Base-by-base conservation (phyloP, 2,113 vertebrate species). In the Bufo gargarizans region DNA sequence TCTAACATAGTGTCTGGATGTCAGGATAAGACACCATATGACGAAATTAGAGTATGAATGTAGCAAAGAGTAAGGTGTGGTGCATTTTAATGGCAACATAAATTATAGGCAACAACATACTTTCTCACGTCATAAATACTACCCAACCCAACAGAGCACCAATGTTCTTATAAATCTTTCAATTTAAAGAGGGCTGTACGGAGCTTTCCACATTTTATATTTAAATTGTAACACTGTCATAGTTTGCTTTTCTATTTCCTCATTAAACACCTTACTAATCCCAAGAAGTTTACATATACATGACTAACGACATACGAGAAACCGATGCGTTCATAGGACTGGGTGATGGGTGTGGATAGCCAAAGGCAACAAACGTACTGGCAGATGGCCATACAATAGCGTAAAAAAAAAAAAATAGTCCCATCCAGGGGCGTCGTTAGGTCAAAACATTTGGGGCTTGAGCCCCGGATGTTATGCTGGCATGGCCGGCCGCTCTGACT, bases 11-110 rank as follows among this genome's bases (percentile, higher is more conserved):
- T 12, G 13, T 19, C 8, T 77, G 4, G 22, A 22, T 13, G 33
- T 45, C 6, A 72, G 14, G 3, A 72, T 72, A 72, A 14, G 7
- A 72, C 22, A 72, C 3, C 9, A 72, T 10, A 45, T 50, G 10
- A 4, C 4, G 17, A 17, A 45, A 77, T 6, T 77, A 50, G 50
- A 74, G 20, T 58, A 13, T 45, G 33, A 74, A 85, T 19, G 55
- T 10, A 85, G 53, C 10, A 74, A 19, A 22, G n/a, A 72, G 10
- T 69, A 85, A 61, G 84, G 71, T 86, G 71, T 77, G 72, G 84
- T 77, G 49, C 19, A 16, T 63, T 72, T 20, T 20, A 10, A 61
- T 77, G 20, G 59, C 72, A 77, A 6, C 33, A 63, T 33, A 63
- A 47, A 61, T 72, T 61, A 86, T 56, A 61, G 59, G 14, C 10